A percentile compares a stretch with the other conserved stretches of the same genome.
These are phyloP conservation scores for Trichopria drosophilae DNA, from an alignment of 2,888 invertebrate genomes.

Conservation along the genomic window DNA sequence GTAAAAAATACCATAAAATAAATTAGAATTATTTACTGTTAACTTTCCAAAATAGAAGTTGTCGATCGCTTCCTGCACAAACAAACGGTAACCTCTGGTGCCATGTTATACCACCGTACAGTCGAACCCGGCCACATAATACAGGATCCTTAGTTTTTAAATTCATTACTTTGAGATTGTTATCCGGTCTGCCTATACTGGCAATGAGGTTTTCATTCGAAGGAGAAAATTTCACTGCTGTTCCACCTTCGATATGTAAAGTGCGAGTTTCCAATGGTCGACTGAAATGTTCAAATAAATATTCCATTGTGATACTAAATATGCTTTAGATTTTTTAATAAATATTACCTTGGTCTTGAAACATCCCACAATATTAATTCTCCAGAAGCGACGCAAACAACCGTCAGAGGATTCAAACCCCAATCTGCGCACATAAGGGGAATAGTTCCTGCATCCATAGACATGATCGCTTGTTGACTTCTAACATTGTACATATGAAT, in stretches of 20 bases:
- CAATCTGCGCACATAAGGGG: slow-evolving; percentile 73
- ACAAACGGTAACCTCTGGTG: slow-evolving; percentile 67
- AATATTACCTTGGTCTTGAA: slow-evolving; percentile 65
- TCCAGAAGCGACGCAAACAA: slow-evolving; percentile 69
- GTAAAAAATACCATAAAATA: slow-evolving; percentile 6
- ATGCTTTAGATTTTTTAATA: neutral
- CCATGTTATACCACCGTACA: slow-evolving; percentile 67
- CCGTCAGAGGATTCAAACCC: slow-evolving; percentile 66
- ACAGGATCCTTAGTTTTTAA: slow-evolving; percentile 63
- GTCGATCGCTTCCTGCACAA: slow-evolving; percentile 65
- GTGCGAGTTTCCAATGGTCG: slow-evolving; percentile 65
- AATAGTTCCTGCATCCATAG: slow-evolving; percentile 65
- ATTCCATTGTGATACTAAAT: neutral
- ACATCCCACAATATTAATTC: slow-evolving; percentile 72
- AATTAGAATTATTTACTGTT: slow-evolving; percentile 48
- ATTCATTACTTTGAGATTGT: slow-evolving; percentile 68
- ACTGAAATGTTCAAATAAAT: slow-evolving; percentile 53
- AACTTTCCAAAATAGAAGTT: slow-evolving; percentile 67
- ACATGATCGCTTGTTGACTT: slow-evolving; percentile 68
- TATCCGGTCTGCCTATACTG: slow-evolving; percentile 69
- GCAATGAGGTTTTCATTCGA: slow-evolving; percentile 68
- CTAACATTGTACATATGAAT: slow-evolving; percentile 73
- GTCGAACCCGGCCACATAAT: slow-evolving; percentile 61
- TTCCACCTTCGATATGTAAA: slow-evolving; percentile 68
- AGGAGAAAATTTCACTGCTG: slow-evolving; percentile 65